phyloP scores from a whole-genome alignment of 2,797 vertebrate species.

The Fistularia tabacaria region DNA sequence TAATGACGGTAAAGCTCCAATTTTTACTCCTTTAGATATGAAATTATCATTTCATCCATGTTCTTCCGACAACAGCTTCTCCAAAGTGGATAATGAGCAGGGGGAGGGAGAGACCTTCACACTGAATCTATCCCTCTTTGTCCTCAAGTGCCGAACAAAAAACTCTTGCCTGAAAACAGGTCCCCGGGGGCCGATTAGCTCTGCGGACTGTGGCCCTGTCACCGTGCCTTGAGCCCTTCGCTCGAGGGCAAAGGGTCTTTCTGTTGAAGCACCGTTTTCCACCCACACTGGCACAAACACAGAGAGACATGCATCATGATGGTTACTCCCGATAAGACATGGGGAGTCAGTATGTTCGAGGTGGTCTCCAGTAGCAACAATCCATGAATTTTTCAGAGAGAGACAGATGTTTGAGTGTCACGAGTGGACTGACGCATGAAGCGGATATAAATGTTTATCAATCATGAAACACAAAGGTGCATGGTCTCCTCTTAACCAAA shows the following conservation, averaged over 20 bases:
- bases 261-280: slow-evolving; percentile 21
- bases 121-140: slow-evolving; percentile 41
- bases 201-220: slow-evolving; percentile 47
- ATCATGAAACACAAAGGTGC: too few species aligned
- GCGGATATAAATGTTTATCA: too few species aligned
- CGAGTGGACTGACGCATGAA: too few species aligned
- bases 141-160: slow-evolving; percentile 51
- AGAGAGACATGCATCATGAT: slow-evolving; percentile 8
- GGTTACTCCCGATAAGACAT: not conserved
- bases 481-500: too few species aligned
- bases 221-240: slow-evolving; percentile 36
- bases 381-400: too few species aligned
- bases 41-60: not conserved
- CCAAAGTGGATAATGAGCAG: slow-evolving; percentile 26
- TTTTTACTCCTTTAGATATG: not conserved
- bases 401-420: too few species aligned
- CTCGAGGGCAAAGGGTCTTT: slow-evolving; percentile 38
- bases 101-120: slow-evolving; percentile 48
- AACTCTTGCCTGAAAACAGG: slow-evolving; percentile 49
- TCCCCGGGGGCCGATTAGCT: slow-evolving; percentile 71
- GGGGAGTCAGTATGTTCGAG: too few species aligned
- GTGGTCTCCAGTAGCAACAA: too few species aligned
- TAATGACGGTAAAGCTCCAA: not conserved
- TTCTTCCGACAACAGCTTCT: slow-evolving; percentile 13
- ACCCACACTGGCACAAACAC: slow-evolving; percentile 7